Percentiles rank a stretch among this genome's conserved stretches.
These are phyloP conservation scores for Shinisaurus crocodilurus DNA, from an alignment of 2,113 vertebrate species.

Conservation along the genomic window DNA sequence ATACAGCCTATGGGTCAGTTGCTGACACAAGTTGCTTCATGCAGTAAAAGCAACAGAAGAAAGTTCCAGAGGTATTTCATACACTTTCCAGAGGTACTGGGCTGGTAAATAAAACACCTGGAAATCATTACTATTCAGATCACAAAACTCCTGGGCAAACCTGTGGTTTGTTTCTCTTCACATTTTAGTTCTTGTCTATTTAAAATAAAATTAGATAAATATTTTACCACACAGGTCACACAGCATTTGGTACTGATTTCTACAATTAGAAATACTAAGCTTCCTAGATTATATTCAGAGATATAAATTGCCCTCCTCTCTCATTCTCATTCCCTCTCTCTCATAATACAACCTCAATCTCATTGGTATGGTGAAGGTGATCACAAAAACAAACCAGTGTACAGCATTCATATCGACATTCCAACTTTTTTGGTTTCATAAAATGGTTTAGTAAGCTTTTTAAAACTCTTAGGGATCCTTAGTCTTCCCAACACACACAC, in stretches of 20 bases:
- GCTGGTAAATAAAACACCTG: neutral
- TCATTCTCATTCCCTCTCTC: neutral
- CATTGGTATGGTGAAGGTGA: neutral
- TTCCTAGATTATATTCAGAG: no score
- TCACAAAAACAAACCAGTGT: neutral
- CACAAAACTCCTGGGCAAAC: neutral
- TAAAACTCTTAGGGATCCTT: no score
- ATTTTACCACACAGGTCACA: neutral
- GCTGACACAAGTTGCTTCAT: neutral
- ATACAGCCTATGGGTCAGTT: neutral
- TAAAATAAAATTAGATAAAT: neutral
- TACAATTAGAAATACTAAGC: neutral
- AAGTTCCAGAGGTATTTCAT: neutral
- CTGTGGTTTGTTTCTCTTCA: neutral
- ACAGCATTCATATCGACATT: neutral
- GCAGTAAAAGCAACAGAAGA: no score
- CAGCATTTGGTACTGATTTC: neutral
- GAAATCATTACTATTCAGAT: neutral
- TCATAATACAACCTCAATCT: neutral
- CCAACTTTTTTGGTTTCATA: neutral
- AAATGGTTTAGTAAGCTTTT: neutral
- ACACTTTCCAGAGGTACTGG: neutral
- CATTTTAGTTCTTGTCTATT: neutral
- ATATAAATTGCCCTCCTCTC: neutral
- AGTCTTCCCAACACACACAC: neutral